Percentiles rank a stretch among this genome's conserved stretches.
phyloP scores from a whole-genome alignment of 2,797 vertebrate genomes.

The Cygnus olor region DNA sequence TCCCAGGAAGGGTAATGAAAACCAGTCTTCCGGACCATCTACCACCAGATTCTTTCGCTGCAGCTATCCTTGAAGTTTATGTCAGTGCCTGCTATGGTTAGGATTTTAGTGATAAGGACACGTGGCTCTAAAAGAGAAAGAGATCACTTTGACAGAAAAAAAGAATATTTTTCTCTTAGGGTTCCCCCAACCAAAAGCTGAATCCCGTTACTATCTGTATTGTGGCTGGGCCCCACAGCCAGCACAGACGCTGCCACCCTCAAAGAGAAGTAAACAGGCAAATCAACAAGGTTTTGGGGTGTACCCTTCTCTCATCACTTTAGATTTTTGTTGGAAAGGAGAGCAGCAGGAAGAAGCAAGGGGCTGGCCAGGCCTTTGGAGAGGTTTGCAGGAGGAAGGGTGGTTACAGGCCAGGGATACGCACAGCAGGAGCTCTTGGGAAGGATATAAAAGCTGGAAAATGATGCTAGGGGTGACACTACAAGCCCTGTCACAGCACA shows the following conservation, averaged over 20 bases:
- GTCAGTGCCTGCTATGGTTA: not conserved
- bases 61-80: not conserved
- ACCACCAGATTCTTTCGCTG: not conserved
- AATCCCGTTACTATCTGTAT: not conserved
- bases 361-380: not conserved
- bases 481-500: not conserved
- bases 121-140: not conserved
- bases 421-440: not conserved
- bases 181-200: not conserved
- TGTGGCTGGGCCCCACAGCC: not conserved
- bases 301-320: not conserved
- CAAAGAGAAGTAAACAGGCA: not conserved
- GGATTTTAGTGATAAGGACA: not conserved
- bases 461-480: not conserved
- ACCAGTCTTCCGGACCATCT: not conserved
- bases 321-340: not conserved
- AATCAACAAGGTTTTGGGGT: not conserved
- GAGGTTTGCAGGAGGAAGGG: not conserved
- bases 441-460: not conserved
- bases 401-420: not conserved
- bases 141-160: not conserved
- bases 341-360: not conserved
- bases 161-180: not conserved
- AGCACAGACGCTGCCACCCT: not conserved
- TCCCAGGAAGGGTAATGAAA: not conserved